These are phyloP conservation scores for Mycteria americana DNA, from an alignment of 2,797 vertebrate genomes.

Conservation along the genomic window DNA sequence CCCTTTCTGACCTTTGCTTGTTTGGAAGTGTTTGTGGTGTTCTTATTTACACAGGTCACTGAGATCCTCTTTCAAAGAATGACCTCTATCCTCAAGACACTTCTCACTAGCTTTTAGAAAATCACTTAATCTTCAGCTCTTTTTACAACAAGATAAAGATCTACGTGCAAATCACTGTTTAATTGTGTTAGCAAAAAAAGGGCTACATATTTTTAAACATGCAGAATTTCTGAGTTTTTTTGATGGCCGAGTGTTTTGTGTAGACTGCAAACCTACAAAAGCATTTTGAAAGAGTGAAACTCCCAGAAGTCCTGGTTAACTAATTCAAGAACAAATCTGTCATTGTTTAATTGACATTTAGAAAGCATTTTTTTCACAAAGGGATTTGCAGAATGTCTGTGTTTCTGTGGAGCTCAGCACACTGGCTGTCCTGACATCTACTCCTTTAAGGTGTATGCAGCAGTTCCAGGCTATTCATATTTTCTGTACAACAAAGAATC, in stretches of 20 bases:
- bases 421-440: neutral
- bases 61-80: constrained; percentile 84
- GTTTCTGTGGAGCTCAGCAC: neutral
- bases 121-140: constrained; percentile 75
- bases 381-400: neutral
- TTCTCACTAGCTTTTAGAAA: constrained; percentile 73
- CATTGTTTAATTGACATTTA: constrained; percentile 13
- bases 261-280: neutral
- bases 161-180: constrained; percentile 42
- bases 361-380: neutral
- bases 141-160: constrained; percentile 60
- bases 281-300: neutral
- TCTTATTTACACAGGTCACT: constrained; percentile 88
- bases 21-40: constrained; percentile 82
- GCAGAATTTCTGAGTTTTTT: neutral
- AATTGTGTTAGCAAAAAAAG: neutral
- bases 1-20: constrained; percentile 84
- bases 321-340: neutral
- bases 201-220: neutral
- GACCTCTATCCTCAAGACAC: constrained; percentile 76
- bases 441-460: neutral
- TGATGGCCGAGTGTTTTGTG: neutral
- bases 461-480: neutral
- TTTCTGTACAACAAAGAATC: neutral
- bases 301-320: neutral